phyloP scores from a whole-genome alignment of 2,113 vertebrate genomes.

The Cephalopholis sonnerati region DNA sequence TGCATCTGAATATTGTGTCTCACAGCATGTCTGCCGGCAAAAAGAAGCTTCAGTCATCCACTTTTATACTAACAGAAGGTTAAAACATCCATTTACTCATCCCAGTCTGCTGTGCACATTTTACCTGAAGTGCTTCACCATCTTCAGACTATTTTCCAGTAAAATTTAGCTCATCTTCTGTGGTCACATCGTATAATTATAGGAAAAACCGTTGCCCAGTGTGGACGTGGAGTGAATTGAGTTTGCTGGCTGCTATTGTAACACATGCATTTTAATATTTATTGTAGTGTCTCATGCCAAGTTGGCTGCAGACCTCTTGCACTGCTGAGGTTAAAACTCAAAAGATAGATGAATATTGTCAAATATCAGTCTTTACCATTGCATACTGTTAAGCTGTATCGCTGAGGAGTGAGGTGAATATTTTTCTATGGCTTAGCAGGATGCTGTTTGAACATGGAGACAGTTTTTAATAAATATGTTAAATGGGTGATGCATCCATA shows the following conservation, averaged over 20 bases:
- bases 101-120: constrained; percentile 49
- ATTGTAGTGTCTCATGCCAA: constrained; percentile 17
- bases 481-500: background rate
- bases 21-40: constrained; percentile 44
- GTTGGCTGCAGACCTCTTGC: background rate
- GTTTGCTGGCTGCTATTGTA: constrained; percentile 4
- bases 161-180: constrained; percentile 35
- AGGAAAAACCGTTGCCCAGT: constrained; percentile 36
- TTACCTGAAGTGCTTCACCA: constrained; percentile 60
- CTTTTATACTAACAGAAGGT: constrained; percentile 65
- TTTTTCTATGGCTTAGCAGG: background rate
- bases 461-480: constrained; percentile 18
- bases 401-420: background rate
- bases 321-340: constrained; percentile 2
- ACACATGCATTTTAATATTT: constrained; percentile 28
- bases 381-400: background rate
- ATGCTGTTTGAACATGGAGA: constrained; percentile 18
- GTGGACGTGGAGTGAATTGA: constrained; percentile 29
- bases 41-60: constrained; percentile 35
- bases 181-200: constrained; percentile 47
- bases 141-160: constrained; percentile 33
- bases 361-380: background rate
- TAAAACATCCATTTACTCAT: constrained; percentile 60
- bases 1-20: constrained; percentile 51
- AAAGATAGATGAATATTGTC: constrained; percentile 9